Evolutionary conservation across 2,797 vertebrate species (phyloP).

Genomic region (Fringilla coelebs): DNA sequence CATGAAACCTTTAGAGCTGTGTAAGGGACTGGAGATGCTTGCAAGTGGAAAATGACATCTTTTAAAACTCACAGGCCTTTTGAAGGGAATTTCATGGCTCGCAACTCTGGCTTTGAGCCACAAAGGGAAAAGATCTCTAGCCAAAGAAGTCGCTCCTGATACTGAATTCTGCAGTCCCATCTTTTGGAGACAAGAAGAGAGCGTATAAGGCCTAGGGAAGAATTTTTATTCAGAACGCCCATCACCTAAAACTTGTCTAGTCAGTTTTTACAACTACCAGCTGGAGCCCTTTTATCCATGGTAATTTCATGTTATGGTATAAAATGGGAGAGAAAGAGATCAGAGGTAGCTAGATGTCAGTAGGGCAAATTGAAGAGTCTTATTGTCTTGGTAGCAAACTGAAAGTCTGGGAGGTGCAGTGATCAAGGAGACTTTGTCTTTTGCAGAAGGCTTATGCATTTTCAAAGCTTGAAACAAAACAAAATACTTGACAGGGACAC

Average conservation of each 20-base stretch:
- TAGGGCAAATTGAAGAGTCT: background rate
- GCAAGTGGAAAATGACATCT: background rate
- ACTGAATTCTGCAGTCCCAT: background rate
- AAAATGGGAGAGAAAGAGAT: background rate
- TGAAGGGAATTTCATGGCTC: background rate
- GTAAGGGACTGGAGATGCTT: background rate
- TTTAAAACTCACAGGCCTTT: background rate
- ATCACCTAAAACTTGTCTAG: background rate
- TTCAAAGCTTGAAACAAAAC: background rate
- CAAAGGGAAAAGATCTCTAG: background rate
- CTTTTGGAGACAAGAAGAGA: background rate
- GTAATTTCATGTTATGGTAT: background rate
- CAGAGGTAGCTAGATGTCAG: background rate
- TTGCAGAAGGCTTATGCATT: background rate
- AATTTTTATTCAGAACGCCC: background rate
- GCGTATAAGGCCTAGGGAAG: background rate
- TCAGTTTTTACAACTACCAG: background rate
- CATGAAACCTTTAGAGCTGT: background rate
- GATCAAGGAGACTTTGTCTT: background rate
- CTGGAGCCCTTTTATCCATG: background rate
- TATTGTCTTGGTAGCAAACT: background rate
- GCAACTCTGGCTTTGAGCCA: background rate
- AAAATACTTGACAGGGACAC: background rate
- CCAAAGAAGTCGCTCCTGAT: background rate
- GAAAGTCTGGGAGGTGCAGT: background rate